phyloP scores from a whole-genome alignment of 2,797 vertebrate genomes.

The Oreortyx pictus region DNA sequence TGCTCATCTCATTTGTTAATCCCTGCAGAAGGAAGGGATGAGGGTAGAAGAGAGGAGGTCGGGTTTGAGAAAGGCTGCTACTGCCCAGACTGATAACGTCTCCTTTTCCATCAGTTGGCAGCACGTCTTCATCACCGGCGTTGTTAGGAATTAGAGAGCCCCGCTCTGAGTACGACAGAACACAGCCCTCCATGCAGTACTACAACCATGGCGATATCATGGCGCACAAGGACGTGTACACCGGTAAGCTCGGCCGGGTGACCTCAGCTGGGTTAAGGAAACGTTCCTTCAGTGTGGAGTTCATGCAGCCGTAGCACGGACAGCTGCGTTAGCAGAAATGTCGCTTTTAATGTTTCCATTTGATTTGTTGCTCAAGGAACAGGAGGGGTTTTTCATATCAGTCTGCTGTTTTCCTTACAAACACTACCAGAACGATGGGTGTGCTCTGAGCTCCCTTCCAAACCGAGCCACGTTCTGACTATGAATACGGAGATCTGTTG shows the following conservation, averaged over 20 bases:
- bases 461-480: too few species aligned
- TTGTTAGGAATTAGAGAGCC: slow-evolving; percentile 93
- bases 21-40: background rate
- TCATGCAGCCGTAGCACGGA: fast-evolving
- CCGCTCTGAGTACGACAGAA: slow-evolving; percentile 91
- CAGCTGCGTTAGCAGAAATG: background rate
- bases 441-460: too few species aligned
- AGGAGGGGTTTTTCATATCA: background rate
- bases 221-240: slow-evolving; percentile 90
- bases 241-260: slow-evolving; percentile 82
- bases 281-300: background rate
- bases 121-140: slow-evolving; percentile 94
- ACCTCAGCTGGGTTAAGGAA: background rate
- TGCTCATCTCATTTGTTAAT: background rate
- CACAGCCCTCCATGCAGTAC: slow-evolving; percentile 95
- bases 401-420: background rate
- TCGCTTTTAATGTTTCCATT: background rate
- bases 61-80: background rate
- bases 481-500: background rate
- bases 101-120: slow-evolving; percentile 85
- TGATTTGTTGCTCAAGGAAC: background rate
- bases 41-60: background rate
- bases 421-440: background rate
- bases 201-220: slow-evolving; percentile 92
- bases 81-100: background rate